phyloP scores from a whole-genome alignment of 2,797 vertebrate genomes.

The Pseudopleuronectes americanus region DNA sequence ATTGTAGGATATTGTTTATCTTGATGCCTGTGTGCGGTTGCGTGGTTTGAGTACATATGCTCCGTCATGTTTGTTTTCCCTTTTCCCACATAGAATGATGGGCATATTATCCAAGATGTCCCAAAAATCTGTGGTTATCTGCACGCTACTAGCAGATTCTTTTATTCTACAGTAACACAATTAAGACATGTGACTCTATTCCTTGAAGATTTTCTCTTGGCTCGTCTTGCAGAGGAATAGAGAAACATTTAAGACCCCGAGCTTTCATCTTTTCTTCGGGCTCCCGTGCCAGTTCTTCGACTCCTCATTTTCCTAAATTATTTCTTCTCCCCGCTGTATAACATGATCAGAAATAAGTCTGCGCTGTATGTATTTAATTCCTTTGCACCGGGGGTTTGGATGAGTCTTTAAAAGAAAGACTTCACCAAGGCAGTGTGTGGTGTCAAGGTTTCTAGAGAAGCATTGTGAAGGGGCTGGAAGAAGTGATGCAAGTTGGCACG shows the following conservation, averaged over 20 bases:
- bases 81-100: constrained; percentile 8
- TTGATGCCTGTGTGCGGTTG: neutral
- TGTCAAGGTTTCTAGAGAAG: neutral
- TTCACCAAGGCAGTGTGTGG: neutral
- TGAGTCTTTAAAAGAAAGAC: neutral
- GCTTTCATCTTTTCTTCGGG: constrained; percentile 56
- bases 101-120: constrained; percentile 9
- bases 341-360: constrained; percentile 42
- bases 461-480: neutral
- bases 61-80: neutral
- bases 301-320: constrained; percentile 52
- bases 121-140: neutral
- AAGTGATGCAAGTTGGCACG: constrained; percentile 4
- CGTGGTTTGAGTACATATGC: neutral
- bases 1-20: constrained; percentile 27
- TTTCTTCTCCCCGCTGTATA: constrained; percentile 26
- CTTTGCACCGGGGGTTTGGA: neutral
- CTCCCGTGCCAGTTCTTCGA: constrained; percentile 39
- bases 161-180: constrained; percentile 16
- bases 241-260: constrained; percentile 40
- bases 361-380: neutral
- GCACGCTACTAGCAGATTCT: constrained; percentile 1
- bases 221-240: constrained; percentile 31
- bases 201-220: constrained; percentile 39
- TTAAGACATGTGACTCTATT: constrained; percentile 29